Conservation (phyloP, 2,113 vertebrate genomes). For the Paratilapia polleni region DNA sequence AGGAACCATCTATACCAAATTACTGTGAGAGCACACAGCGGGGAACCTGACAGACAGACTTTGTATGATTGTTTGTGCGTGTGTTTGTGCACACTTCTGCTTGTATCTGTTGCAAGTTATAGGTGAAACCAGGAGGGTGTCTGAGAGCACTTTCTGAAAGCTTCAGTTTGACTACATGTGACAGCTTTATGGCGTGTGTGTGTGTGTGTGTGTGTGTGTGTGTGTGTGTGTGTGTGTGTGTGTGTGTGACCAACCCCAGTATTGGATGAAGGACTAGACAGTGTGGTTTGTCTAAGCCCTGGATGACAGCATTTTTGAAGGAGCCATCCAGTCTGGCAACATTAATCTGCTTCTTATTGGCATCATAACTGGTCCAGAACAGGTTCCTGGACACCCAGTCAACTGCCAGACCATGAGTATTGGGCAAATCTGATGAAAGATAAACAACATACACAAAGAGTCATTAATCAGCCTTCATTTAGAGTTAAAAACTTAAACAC, state of each 20-base stretch:
- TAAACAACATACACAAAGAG: background rate
- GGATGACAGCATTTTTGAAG: conserved; percentile 97
- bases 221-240: background rate
- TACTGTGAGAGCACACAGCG: conserved; percentile 30
- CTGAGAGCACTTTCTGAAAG: conserved; percentile 35
- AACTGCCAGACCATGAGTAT: conserved; percentile 93
- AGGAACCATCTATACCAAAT: conserved; percentile 24
- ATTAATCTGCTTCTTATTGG: conserved; percentile 98
- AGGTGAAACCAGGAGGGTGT: conserved; percentile 40
- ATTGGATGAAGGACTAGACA: conserved; percentile 93
- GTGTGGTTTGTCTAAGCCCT: conserved; percentile 94
- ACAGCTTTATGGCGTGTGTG: conserved; percentile 7
- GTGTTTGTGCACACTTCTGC: conserved; percentile 3
- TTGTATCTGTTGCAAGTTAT: conserved; percentile 18
- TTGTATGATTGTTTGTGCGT: conserved; percentile 15
- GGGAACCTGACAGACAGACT: conserved; percentile 32
- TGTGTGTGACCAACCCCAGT: conserved; percentile 81
- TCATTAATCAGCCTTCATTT: background rate
- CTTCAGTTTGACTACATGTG: conserved; percentile 3
- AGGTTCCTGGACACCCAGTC: conserved; percentile 98
- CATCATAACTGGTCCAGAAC: conserved; percentile 96
- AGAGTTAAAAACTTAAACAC: background rate
- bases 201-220: conserved; percentile 1
- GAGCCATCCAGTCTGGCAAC: conserved; percentile 95
- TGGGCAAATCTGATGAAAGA: conserved; percentile 87